Base-by-base conservation (phyloP, 2,113 vertebrate species). In the Gymnocephalus cernua region DNA sequence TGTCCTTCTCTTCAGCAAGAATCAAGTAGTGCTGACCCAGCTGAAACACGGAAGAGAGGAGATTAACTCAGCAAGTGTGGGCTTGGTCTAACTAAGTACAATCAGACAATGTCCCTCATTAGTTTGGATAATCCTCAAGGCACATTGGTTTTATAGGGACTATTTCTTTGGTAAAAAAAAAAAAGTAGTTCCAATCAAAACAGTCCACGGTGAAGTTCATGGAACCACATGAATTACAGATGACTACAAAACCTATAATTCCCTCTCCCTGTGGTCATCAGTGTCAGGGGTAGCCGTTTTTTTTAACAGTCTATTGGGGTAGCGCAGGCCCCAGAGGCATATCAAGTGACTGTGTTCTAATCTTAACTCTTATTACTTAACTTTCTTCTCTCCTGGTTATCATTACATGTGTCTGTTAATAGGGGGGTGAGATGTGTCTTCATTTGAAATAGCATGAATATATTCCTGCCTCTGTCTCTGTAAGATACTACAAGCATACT, bases 21-120 rank as follows among this genome's bases (percentile, higher is more conserved):
- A 93, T 94, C 85, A 99, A 90, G 90, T 96, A 98, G 88, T 95
- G 94, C 71, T 96, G 97, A 72, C 96, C 97, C 74, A 97, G 91
- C 98, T 99, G 93, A 19, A 90, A 89, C 35, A 53, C 45, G 58
- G 68, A 25, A 13, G 38, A 84, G 57, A 70, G 1, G 19, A 48
- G 54, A 83, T 75, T 56, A 19, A 62, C 57, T 72, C 29, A 77
- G 4, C 2, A 18, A 23, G 29, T 51, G 29, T 21, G 66, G 29
- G 2, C 45, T 27, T 48, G 23, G 6, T 29, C 23, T 27, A 29
- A 59, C 18, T 16, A 29, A 19, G 15, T 21, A 44, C 7, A 14
- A 59, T 27, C 9, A 0, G 10, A 61, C 11, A 61, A 57, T 6
- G 10, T 50, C 64, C 25, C 4, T 18, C 45, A 32, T 35, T 53